Evolutionary conservation across 1,140 invertebrate species (phyloP).

Genomic region (Heliconius hermathena): DNA sequence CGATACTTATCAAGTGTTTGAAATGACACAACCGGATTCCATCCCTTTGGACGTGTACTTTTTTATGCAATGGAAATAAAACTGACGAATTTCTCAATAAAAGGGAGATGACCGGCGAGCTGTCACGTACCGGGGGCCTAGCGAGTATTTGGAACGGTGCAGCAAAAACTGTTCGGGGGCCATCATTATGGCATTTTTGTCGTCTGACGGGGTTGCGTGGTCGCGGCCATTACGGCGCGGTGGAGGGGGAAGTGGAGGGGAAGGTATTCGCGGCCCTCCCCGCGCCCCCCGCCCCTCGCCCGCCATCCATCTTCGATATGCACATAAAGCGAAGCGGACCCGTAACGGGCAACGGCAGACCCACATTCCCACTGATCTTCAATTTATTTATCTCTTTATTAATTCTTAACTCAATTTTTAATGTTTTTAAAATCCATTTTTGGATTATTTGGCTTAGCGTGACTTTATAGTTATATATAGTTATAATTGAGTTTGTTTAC

Average conservation of each 20-base stretch:
- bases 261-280: constrained; percentile 42
- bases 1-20: constrained; percentile 82
- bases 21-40: constrained; percentile 82
- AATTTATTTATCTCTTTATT: constrained; percentile 82
- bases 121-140: constrained; percentile 72
- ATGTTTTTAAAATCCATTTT: constrained; percentile 67
- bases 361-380: constrained; percentile 78
- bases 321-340: constrained; percentile 78
- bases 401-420: constrained; percentile 78
- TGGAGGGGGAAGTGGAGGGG: constrained; percentile 49
- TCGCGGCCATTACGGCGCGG: constrained; percentile 71
- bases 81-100: constrained; percentile 82
- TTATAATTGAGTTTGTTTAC: constrained; percentile 28
- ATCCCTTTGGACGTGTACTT: constrained; percentile 66
- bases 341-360: constrained; percentile 77
- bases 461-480: constrained; percentile 40
- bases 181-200: constrained; percentile 82
- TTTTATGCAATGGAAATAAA: constrained; percentile 71
- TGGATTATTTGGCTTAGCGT: constrained; percentile 48
- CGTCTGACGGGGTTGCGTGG: constrained; percentile 78
- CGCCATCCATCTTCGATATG: constrained; percentile 80
- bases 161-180: constrained; percentile 80
- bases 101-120: constrained; percentile 77
- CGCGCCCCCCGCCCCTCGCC: constrained; percentile 42
- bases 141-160: constrained; percentile 78